phyloP scores from a whole-genome alignment of 2,888 invertebrate genomes.

The Pyralis farinalis region DNA sequence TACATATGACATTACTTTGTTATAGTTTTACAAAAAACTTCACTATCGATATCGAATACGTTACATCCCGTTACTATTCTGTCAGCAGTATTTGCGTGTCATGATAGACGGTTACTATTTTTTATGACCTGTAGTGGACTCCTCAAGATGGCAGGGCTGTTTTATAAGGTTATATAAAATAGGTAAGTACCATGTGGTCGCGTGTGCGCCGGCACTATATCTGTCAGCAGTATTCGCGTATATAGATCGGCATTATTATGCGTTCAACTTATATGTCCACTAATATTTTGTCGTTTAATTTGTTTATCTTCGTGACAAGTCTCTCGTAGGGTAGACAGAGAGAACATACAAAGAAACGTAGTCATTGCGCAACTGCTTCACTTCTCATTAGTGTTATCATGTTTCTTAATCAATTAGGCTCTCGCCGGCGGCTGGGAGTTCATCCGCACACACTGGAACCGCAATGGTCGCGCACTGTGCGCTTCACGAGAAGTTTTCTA shows the following conservation, averaged over 20 bases:
- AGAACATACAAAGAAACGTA: too few species aligned
- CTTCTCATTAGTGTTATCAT: too few species aligned
- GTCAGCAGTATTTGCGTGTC: slow-evolving; percentile 39
- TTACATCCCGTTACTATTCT: slow-evolving; percentile 5
- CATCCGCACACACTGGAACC: too few species aligned
- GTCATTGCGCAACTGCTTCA: too few species aligned
- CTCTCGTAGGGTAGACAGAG: too few species aligned
- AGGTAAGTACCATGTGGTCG: neutral
- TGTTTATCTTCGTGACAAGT: too few species aligned
- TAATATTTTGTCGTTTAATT: too few species aligned
- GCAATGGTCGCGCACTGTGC: too few species aligned
- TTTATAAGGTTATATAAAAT: slow-evolving; percentile 1
- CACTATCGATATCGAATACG: neutral
- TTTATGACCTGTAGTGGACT: neutral
- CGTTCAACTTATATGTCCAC: neutral
- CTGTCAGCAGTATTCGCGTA: slow-evolving; percentile 19
- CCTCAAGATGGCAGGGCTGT: neutral
- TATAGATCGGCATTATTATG: slow-evolving; percentile 18
- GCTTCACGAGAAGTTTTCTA: too few species aligned
- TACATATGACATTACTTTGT: too few species aligned
- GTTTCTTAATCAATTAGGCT: too few species aligned
- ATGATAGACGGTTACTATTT: neutral
- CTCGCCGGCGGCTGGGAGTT: too few species aligned
- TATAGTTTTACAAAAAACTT: neutral
- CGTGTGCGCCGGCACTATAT: slow-evolving; percentile 15